Evolutionary conservation across 2,888 invertebrate species (phyloP), one percentile per base, ranked within the genome.

Genomic region (Pomacea canaliculata): DNA sequence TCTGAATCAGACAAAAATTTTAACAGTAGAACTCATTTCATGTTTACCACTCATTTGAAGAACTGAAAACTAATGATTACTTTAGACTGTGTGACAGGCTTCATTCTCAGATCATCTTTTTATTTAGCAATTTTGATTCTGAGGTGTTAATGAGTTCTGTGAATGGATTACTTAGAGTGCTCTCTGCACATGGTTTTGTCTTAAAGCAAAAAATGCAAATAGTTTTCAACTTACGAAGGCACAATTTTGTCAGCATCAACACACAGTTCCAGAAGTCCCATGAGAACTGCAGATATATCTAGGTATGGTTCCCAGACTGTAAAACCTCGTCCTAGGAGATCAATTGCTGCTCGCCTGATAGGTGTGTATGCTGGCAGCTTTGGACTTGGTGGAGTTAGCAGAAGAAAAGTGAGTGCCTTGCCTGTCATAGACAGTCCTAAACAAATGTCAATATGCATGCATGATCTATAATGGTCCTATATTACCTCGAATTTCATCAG

Each of bases 291-390:
- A 71, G 96, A 96, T 63, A 97, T 96, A 91, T 97, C 97, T 80
- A 97, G 91, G 91, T 99, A 98, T 0, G 99, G 99, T 89, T 99
- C 99, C 99, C 99, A 99, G 0, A 99, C 98, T 0, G 97, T 96
- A 91, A 99, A 99, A 8, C 98, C 98, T 68, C 99, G 93, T 0
- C 99, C 99, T 81, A 99, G 94, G 81, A 99, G 93, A 93, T 99
- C 99, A 68, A 99, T 97, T 0, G 99, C 98, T 18, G 99, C 99
- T 79, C 99, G 93, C 5, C 89, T 82, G 66, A 90, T 90, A 8
- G 98, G 95, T 27, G 97, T 97, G 92, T 97, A 95, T 63, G 96
- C 94, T 0, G 98, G 98, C 79, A 98, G 92, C 83, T 96, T 95
- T 1, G 94, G 82, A 65, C 85, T 94, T 10, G 97, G 94, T n/a